Evolutionary conservation across 2,888 invertebrate genomes (phyloP), one percentile per base, ranked within the genome.

Genomic region (Ligdia adustata): DNA sequence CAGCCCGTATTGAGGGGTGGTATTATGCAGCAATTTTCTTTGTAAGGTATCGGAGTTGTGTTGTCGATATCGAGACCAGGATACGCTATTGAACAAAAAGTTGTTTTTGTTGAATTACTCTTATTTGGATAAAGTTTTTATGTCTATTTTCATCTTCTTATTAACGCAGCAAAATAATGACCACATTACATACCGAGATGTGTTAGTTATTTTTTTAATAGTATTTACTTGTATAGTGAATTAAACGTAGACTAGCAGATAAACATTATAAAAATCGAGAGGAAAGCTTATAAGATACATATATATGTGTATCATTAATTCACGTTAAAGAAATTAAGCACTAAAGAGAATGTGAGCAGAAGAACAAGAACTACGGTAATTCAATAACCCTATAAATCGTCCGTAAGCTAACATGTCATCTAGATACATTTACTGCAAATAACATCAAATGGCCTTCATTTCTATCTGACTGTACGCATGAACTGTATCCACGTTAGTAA

Each of bases 321-420:
- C n/a, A n/a, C n/a, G n/a, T n/a, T n/a, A n/a, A n/a, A n/a, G n/a
- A n/a, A n/a, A n/a, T n/a, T n/a, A n/a, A n/a, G n/a, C n/a, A n/a
- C n/a, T n/a, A n/a, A n/a, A n/a, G n/a, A n/a, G n/a, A n/a, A n/a
- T n/a, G n/a, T n/a, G n/a, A n/a, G n/a, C n/a, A n/a, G n/a, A n/a
- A n/a, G n/a, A n/a, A n/a, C n/a, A n/a, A 32, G 27, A 48, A 45
- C 43, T 48, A 45, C 31, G 37, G 37, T 34, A 51, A 46, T 38
- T 37, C 13, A 47, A 35, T 46, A 35, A 37, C 43, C 53, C 46
- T 48, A 49, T 49, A 47, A 49, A 52, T 48, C n/a, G n/a, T n/a
- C n/a, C n/a, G n/a, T n/a, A n/a, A n/a, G n/a, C 42, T 48, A 50
- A 39, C 40, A 50, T 44, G 49, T 52, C 54, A 52, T 52, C 54